Evolutionary conservation across 1,140 invertebrate genomes (phyloP).

Genomic region (Tenebrio molitor): DNA sequence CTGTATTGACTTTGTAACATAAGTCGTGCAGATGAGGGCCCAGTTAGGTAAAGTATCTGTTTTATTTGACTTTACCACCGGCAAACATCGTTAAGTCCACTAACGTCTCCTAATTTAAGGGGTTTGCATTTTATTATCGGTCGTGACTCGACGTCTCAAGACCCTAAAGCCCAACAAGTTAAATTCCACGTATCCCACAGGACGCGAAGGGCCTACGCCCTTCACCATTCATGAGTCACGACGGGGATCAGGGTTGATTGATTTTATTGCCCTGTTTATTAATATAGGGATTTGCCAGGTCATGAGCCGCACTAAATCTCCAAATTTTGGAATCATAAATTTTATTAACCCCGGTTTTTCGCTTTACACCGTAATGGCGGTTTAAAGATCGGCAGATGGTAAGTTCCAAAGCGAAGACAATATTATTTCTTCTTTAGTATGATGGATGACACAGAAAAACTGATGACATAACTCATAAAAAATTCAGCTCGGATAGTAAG

Average conservation of each 20-base stretch:
- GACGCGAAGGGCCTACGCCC: not conserved
- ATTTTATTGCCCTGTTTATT: not conserved
- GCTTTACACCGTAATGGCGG: not conserved
- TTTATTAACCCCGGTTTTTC: not conserved
- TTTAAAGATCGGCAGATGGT: not conserved
- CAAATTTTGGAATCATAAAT: no score
- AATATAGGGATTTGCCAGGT: not conserved
- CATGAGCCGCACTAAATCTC: not conserved
- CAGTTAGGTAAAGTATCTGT: conserved; percentile 45
- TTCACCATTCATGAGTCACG: no score
- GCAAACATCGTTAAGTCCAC: conserved; percentile 38
- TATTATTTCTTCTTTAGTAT: conserved; percentile 1
- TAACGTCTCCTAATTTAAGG: conserved; percentile 36
- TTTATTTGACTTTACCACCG: conserved; percentile 43
- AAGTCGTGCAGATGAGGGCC: conserved; percentile 48
- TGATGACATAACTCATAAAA: not conserved
- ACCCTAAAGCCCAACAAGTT: conserved; percentile 14
- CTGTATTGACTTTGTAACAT: conserved; percentile 57
- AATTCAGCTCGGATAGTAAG: not conserved
- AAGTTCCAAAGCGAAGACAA: conserved; percentile 4
- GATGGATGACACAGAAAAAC: not conserved
- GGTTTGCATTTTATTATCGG: conserved; percentile 36
- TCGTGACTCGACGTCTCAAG: conserved; percentile 2
- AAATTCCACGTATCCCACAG: conserved; percentile 2
- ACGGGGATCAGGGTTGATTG: not conserved